phyloP scores from a whole-genome alignment of 2,888 invertebrate genomes.

The Drosophila paramelanica region DNA sequence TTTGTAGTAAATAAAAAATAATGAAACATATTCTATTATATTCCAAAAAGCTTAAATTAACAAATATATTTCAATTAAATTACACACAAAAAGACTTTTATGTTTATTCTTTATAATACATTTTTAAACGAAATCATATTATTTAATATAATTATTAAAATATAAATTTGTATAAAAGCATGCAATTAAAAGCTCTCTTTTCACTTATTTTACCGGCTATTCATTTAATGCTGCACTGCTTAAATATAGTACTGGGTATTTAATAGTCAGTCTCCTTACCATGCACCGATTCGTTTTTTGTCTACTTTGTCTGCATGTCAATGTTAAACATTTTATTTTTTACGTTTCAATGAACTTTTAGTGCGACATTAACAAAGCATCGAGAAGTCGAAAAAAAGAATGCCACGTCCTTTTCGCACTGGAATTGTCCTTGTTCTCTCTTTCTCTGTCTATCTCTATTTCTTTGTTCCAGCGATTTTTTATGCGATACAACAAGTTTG shows the following conservation, averaged over 20 bases:
- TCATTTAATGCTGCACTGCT: too few relatives aligned
- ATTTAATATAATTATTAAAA: too few relatives aligned
- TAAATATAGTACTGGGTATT: conserved; percentile 6
- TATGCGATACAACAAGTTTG: conserved; percentile 41
- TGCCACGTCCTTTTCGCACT: conserved; percentile 19
- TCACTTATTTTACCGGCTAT: too few relatives aligned
- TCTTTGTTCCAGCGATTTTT: conserved; percentile 28
- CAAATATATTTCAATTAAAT: too few relatives aligned
- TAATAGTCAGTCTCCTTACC: not conserved
- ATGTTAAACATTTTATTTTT: conserved; percentile 62
- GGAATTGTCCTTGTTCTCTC: conserved; percentile 25
- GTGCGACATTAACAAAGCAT: conserved; percentile 64
- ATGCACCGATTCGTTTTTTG: not conserved
- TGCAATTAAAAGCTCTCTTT: too few relatives aligned
- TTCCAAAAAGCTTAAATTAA: too few relatives aligned
- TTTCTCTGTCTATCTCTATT: not conserved
- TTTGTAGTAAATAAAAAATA: not conserved
- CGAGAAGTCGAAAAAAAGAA: conserved; percentile 37
- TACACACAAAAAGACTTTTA: not conserved
- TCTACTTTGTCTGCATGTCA: conserved; percentile 43
- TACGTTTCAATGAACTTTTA: conserved; percentile 70
- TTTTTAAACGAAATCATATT: too few relatives aligned
- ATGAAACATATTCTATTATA: too few relatives aligned
- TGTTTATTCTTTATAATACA: not conserved
- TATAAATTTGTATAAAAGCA: too few relatives aligned